A percentile compares a stretch with the other conserved stretches of the same genome.
Evolutionary conservation across 2,113 vertebrate genomes (phyloP).

Genomic region (Lycaon pictus): DNA sequence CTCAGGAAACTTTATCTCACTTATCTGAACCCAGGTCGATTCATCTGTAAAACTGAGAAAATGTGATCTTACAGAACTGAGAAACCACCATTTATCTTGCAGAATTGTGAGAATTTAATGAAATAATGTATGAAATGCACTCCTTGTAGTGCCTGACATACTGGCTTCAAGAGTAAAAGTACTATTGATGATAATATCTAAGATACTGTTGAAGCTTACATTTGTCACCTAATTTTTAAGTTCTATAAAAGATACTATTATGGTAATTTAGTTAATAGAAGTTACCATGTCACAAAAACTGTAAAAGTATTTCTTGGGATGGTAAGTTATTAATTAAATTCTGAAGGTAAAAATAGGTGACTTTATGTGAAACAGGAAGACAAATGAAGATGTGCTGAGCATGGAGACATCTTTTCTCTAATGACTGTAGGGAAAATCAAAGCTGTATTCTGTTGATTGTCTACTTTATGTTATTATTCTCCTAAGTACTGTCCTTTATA

Average conservation of each 20-base stretch:
- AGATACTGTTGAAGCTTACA: background rate
- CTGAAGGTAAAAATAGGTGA: background rate
- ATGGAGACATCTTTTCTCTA: background rate
- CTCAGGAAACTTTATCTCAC: background rate
- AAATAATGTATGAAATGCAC: background rate
- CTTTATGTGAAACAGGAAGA: background rate
- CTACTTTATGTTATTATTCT: background rate
- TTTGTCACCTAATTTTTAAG: constrained; percentile 1
- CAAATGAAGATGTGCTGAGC: background rate
- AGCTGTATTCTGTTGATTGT: background rate
- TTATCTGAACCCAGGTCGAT: background rate
- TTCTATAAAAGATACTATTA: background rate
- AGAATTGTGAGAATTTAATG: constrained; percentile 34
- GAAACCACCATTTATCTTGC: background rate
- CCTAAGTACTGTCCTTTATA: background rate
- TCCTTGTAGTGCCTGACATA: background rate
- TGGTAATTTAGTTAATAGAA: background rate
- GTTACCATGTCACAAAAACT: background rate
- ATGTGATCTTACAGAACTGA: background rate
- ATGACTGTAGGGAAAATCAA: background rate
- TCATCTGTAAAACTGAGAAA: constrained; percentile 12
- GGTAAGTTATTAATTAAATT: background rate
- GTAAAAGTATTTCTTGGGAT: background rate
- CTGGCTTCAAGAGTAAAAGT: background rate
- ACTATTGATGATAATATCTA: background rate